Conservation (phyloP, 2,888 invertebrate genomes). For the Diarsia mendica region DNA sequence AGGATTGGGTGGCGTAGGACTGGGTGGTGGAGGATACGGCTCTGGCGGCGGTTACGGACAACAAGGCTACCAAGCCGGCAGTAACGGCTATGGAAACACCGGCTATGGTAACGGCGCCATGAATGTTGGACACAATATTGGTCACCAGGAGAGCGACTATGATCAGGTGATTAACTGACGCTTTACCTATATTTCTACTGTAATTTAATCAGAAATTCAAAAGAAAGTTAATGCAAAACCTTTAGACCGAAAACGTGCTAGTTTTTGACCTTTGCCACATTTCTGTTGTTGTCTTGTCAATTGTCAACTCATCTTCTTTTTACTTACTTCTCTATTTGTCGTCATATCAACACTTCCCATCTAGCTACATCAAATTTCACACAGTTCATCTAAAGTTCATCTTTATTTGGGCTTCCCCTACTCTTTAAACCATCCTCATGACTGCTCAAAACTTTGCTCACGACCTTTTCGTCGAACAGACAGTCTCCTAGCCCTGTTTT, state of each 20-base stretch:
- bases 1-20: constrained; percentile 7
- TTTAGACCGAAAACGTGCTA: background rate
- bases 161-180: constrained; percentile 33
- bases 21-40: constrained; percentile 24
- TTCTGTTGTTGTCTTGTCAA: background rate
- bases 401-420: background rate
- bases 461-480: background rate
- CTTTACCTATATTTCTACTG: background rate
- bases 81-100: constrained; percentile 12
- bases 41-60: constrained; percentile 45
- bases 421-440: background rate
- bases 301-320: too few species aligned
- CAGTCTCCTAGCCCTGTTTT: background rate
- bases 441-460: background rate
- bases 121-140: constrained; percentile 15
- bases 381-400: background rate
- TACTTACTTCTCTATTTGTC: background rate
- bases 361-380: background rate
- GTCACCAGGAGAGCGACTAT: constrained; percentile 47
- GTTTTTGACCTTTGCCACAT: background rate
- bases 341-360: background rate
- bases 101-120: constrained; percentile 40
- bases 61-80: constrained; percentile 7
- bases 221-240: background rate
- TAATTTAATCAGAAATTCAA: background rate